Conservation (phyloP, 2,113 vertebrate species). For the Thunnus thynnus region DNA sequence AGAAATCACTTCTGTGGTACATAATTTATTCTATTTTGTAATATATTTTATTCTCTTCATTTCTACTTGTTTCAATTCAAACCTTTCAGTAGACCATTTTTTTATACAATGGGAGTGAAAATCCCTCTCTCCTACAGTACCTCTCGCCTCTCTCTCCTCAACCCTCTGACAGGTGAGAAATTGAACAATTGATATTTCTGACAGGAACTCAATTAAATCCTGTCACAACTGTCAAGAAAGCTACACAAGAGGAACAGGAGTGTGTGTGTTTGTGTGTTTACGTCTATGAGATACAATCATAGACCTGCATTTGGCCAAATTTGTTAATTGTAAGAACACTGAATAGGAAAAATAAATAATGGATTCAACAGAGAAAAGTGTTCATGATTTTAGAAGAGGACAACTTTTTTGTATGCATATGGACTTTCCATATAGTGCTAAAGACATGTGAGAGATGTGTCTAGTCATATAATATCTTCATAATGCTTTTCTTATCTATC, state of each 20-base stretch:
- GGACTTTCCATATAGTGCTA: neutral
- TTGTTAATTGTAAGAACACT: neutral
- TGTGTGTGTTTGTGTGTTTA: neutral
- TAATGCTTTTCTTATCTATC: constrained; percentile 8
- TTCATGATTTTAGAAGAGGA: neutral
- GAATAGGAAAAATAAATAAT: neutral
- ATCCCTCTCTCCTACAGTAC: neutral
- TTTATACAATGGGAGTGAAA: constrained; percentile 28
- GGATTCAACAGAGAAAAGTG: neutral
- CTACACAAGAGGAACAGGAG: neutral
- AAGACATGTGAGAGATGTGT: neutral
- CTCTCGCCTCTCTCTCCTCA: constrained; percentile 15
- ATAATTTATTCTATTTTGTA: neutral
- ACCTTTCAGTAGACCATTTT: constrained; percentile 15
- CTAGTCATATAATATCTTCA: neutral
- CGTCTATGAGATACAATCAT: neutral
- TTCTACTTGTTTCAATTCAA: constrained; percentile 9
- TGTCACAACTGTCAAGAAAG: constrained; percentile 38
- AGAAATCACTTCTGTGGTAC: neutral
- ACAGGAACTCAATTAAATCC: constrained; percentile 75
- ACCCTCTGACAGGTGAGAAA: constrained; percentile 69
- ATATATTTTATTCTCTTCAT: neutral
- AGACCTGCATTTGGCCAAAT: neutral
- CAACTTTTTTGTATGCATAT: neutral
- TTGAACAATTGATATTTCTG: constrained; percentile 73